Percentiles rank a stretch among this genome's conserved stretches.
These are phyloP conservation scores for Alosa sapidissima DNA, from an alignment of 2,797 vertebrate genomes.

Conservation along the genomic window DNA sequence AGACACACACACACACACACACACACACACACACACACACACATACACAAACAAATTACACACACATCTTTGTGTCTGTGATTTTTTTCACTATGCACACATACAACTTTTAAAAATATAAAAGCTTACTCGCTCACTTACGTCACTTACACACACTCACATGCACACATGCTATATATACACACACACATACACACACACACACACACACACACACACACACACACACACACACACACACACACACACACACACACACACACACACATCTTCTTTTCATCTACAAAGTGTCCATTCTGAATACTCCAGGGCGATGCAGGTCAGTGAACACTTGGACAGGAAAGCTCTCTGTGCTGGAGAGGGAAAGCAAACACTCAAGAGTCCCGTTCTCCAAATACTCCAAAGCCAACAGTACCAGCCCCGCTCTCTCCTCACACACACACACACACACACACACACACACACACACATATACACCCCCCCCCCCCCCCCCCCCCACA, in stretches of 20 bases:
- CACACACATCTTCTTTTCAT: not conserved
- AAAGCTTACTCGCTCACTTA: too few species aligned
- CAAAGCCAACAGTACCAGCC: not conserved
- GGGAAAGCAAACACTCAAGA: constrained; percentile 1
- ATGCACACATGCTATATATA: not conserved
- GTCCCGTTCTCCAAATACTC: not conserved
- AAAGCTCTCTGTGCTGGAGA: not conserved
- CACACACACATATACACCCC: too few species aligned
- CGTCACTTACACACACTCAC: not conserved
- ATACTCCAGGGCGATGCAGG: not conserved
- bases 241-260: not conserved
- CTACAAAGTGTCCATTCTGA: not conserved
- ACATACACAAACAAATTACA: too few species aligned
- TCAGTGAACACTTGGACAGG: constrained; percentile 9
- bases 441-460: too few species aligned
- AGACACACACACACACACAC: not conserved
- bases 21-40: not conserved
- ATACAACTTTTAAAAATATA: too few species aligned
- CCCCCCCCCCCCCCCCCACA: too few species aligned
- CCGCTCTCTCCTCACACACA: not conserved
- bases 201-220: not conserved
- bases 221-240: not conserved
- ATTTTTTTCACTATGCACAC: too few species aligned
- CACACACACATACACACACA: not conserved
- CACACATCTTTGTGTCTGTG: too few species aligned